Evolutionary conservation across 2,113 vertebrate genomes (phyloP), one percentile per base, ranked within the genome.

Genomic region (Bos indicus): DNA sequence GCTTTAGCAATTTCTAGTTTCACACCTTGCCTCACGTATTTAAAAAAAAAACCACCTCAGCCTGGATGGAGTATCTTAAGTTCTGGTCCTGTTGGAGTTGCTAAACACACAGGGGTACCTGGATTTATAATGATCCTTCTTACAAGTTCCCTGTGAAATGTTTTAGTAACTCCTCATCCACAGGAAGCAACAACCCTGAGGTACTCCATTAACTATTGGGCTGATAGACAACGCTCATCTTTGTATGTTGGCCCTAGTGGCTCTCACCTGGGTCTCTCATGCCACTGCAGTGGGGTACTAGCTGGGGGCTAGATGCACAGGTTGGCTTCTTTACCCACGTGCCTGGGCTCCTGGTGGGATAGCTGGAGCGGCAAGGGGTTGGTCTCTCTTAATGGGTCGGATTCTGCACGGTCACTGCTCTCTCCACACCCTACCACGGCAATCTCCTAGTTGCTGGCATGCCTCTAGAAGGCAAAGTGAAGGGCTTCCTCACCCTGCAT

Each of bases 21-120:
- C 52, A 97, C 19, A 81, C 57, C 60, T 98, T 93, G 85, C 77
- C 28, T 30, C 10, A 52, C 30, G 91, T 46, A 87, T 46, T 78
- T 5, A 1, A 46, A 80, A 40, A 40, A 13, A 28, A 8, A 57
- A 40, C 57, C 74, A 46, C 0, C 0, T 1, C 17, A 48, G 51
- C 93, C 84, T 82, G 90, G 81, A 15, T 97, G 94, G 64, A 81
- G 52, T 94, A 54, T 91, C 91, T 26, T 83, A 51, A 93, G 23
- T 3, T 3, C 48, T 64, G 15, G 19, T 48, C 36, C 81, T 67
- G 26, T 3, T 52, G 56, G 33, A 64, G 25, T 8, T 43, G 40
- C n/a, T 71, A 6, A 71, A 71, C 19, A 71, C 77, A 43, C 6
- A 26, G n/a, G 48, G n/a, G 21, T 89, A 59, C n/a, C 17, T 71